Evolutionary conservation across 2,113 vertebrate genomes (phyloP), one percentile per base, ranked within the genome.

Genomic region (Eulemur rufifrons): DNA sequence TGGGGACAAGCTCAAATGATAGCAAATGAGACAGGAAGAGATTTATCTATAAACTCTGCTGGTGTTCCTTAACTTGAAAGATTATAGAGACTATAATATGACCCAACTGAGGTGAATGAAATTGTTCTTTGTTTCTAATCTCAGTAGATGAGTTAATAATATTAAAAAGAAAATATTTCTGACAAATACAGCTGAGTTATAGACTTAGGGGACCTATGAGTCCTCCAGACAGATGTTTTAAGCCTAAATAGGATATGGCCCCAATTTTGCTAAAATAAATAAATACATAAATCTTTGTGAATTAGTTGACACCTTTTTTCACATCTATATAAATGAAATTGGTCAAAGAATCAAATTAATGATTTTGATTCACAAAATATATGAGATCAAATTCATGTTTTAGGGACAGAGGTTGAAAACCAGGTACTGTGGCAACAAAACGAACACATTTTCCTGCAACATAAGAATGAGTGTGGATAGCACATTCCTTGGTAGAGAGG

Each of bases 381-480:
- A 64, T 2, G 7, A 13, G 1, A 59, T 59, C 23, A 2, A 73
- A 47, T 81, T 8, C 32, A 86, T 54, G 8, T 42, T 81, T 61
- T 50, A 42, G 39, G 59, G 86, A 47, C n/a, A 93, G 20, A 96
- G 32, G 85, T 11, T 88, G 34, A 61, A 88, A 91, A 86, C 5
- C 32, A 82, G 10, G 4, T 8, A 74, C 4, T 56, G 50, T 20
- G 45, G 23, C 37, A 95, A 39, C 27, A 80, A 92, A 97, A 84
- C 52, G 32, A 88, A 91, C 25, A 91, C 23, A 73, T 95, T 91
- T 91, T 68, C 6, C n/a, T 78, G 85, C 86, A 95, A 29, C 12
- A 73, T 89, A 61, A 32, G 45, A 83, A 73, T 32, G 56, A 56
- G 45, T 80, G 54, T 97, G 84, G 96, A 89, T 6, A 86, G 25